A percentile compares a stretch with the other conserved stretches of the same genome.
phyloP scores from a whole-genome alignment of 30 jellyfish, hydroid and myxozoan genomes.

The Aurelia sp. region DNA sequence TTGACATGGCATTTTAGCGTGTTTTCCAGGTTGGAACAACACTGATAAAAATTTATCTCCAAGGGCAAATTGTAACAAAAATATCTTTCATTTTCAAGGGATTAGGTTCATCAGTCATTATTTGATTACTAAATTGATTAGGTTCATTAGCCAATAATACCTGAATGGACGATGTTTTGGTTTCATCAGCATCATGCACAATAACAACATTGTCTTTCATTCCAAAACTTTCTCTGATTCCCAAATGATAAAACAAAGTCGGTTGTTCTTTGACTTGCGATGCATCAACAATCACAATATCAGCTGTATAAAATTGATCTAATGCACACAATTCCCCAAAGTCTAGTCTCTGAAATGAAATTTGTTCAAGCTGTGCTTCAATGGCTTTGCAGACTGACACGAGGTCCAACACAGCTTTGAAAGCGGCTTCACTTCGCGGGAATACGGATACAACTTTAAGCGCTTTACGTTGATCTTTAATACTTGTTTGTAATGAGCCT shows the following conservation, averaged over 20 bases:
- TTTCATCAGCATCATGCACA: conserved; percentile 68
- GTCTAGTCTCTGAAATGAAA: conserved; percentile 85
- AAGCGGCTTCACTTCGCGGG: conserved; percentile 77
- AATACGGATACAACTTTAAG: conserved; percentile 85
- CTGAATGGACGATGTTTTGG: conserved; percentile 85
- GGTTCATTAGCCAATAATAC: conserved; percentile 21
- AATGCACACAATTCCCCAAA: conserved; percentile 90
- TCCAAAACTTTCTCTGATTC: conserved; percentile 98
- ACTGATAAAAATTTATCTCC: too few relatives aligned
- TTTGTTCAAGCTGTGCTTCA: conserved; percentile 70
- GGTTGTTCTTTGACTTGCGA: conserved; percentile 78
- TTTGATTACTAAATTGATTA: too few relatives aligned
- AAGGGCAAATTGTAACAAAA: too few relatives aligned
- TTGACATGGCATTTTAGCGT: too few relatives aligned
- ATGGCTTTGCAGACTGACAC: conserved; percentile 76
- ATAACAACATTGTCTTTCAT: conserved; percentile 92
- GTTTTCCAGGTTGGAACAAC: too few relatives aligned
- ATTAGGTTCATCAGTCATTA: too few relatives aligned
- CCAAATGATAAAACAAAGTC: conserved; percentile 94
- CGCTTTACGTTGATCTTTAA: conserved; percentile 57
- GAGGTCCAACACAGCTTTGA: conserved; percentile 64
- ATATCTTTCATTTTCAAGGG: too few relatives aligned
- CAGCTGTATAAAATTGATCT: conserved; percentile 93
- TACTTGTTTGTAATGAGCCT: conserved; percentile 4
- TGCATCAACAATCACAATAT: conserved; percentile 91